These are phyloP conservation scores for Hippoglossus hippoglossus DNA, from an alignment of 2,797 vertebrate genomes.

Conservation along the genomic window DNA sequence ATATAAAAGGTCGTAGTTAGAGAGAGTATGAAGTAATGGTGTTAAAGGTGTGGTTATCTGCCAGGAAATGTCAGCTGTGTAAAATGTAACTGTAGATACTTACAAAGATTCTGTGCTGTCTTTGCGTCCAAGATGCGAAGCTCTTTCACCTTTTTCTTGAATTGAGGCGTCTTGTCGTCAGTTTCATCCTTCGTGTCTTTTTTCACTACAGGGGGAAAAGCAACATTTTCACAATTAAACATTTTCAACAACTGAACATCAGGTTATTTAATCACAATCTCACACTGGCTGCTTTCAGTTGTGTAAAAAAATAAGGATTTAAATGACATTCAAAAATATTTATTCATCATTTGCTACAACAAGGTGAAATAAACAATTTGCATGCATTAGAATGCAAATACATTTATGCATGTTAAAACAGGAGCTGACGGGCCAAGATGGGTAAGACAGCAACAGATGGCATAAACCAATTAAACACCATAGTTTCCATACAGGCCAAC, in stretches of 20 bases:
- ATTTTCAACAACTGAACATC: neutral
- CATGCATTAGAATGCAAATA: conserved; percentile 30
- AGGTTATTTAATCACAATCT: conserved; percentile 4
- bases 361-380: conserved; percentile 23
- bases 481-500: conserved; percentile 3
- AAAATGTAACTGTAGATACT: conserved; percentile 70
- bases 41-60: neutral
- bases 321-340: neutral
- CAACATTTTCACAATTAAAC: too few species aligned
- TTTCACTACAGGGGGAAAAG: conserved; percentile 83
- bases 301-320: neutral
- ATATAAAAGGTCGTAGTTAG: conserved; percentile 13
- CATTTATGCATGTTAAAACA: conserved; percentile 13
- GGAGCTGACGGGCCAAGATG: conserved; percentile 6
- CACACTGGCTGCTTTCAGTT: conserved; percentile 6
- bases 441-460: conserved; percentile 30
- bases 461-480: conserved; percentile 36
- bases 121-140: conserved; percentile 93
- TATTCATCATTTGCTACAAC: conserved; percentile 13
- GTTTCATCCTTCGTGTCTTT: conserved; percentile 85
- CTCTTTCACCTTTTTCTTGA: conserved; percentile 96
- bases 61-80: neutral
- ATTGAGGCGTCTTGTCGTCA: conserved; percentile 85
- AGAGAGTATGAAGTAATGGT: neutral
- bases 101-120: conserved; percentile 97